phyloP scores from a whole-genome alignment of 2,113 vertebrate genomes.

The Nycticorax nycticorax region DNA sequence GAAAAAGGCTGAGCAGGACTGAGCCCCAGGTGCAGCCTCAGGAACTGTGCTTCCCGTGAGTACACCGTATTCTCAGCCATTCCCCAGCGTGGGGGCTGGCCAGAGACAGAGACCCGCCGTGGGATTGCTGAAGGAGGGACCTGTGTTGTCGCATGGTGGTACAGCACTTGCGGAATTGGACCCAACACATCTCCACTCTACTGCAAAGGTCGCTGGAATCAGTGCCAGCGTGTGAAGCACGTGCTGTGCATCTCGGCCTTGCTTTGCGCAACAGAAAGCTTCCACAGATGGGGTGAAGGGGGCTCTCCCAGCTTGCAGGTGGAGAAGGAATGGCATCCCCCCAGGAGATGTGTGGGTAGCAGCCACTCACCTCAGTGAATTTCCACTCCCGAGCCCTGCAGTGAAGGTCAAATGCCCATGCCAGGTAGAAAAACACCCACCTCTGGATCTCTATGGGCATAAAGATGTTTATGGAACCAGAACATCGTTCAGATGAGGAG shows the following conservation, averaged over 20 bases:
- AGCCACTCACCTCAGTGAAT: neutral
- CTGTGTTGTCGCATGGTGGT: neutral
- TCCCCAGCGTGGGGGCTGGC: accelerated
- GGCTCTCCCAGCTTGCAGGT: neutral
- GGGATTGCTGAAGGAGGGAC: neutral
- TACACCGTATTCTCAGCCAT: neutral
- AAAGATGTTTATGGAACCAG: neutral
- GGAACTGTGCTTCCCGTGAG: neutral
- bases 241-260: neutral
- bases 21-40: neutral
- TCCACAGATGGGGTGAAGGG: neutral
- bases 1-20: neutral
- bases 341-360: neutral
- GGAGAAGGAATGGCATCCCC: neutral
- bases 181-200: neutral
- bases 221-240: neutral
- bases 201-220: neutral
- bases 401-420: neutral
- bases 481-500: neutral
- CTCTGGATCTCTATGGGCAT: neutral
- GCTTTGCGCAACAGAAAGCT: neutral
- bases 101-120: neutral
- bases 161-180: neutral
- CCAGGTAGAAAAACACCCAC: neutral
- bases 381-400: neutral